Evolutionary conservation across 2,113 vertebrate genomes (phyloP).

Genomic region (Phyllopteryx taeniolatus): DNA sequence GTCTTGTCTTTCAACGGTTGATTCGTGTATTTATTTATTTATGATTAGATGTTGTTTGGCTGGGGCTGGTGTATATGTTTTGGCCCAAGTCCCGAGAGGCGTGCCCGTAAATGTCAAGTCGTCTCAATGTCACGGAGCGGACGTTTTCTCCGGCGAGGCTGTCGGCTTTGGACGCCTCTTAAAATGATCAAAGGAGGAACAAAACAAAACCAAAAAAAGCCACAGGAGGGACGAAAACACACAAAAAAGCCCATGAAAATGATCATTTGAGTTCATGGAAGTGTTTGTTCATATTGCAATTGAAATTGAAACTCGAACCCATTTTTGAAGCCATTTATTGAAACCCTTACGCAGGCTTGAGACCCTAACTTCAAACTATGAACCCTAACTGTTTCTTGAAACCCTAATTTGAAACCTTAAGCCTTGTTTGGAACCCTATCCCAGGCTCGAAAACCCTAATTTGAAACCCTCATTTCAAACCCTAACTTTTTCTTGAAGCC

Average conservation of each 20-base stretch:
- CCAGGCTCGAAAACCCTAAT: too few species aligned
- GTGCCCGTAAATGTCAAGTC: conserved; percentile 66
- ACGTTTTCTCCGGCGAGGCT: conserved; percentile 55
- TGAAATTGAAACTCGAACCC: too few species aligned
- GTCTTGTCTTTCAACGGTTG: background rate
- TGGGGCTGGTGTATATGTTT: background rate
- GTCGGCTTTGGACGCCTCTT: conserved; percentile 62
- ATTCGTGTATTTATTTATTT: too few species aligned
- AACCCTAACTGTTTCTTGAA: background rate
- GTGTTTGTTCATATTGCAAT: too few species aligned
- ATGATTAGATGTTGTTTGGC: too few species aligned
- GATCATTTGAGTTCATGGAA: too few species aligned
- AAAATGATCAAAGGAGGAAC: conserved; percentile 59
- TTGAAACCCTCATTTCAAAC: too few species aligned
- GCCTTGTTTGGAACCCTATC: background rate
- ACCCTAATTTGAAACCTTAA: background rate
- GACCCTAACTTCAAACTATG: too few species aligned
- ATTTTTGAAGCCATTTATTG: too few species aligned
- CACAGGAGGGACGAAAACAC: background rate
- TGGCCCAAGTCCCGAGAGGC: conserved; percentile 30
- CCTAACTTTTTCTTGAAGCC: background rate
- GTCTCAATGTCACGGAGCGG: conserved; percentile 51
- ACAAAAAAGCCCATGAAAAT: too few species aligned
- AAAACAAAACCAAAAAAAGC: background rate
- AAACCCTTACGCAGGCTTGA: too few species aligned